Base-by-base conservation (phyloP, 2,888 invertebrate species). In the Asteroscopus sphinx region DNA sequence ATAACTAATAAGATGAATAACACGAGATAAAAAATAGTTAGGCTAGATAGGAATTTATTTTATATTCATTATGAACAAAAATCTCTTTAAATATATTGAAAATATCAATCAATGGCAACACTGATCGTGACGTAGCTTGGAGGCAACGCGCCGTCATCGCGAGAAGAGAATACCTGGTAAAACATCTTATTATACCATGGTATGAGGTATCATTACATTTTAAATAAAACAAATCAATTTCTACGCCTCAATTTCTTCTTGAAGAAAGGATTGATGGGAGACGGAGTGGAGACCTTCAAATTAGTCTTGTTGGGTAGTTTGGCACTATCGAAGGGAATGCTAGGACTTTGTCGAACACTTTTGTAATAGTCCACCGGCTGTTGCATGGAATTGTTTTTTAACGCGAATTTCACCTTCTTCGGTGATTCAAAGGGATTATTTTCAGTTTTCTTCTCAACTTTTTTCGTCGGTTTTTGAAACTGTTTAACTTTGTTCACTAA, bases 231-330 rank as follows among this genome's bases (percentile, higher is more conserved):
- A 12, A 7, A 15, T 56, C 55, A 78, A 26, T 61, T 21, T 58
- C 68, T 81, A 0, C 85, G 52, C 46, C 82, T 83, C 9, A 89
- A 68, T 60, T 94, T 95, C 73, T 93, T 95, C 76, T 95, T 96
- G 76, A 96, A 96, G 87, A 97, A 97, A 0, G 97, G 97, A 87
- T 97, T 96, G 0, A 97, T 96, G 0, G 97, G 97, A 0, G 96
- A 96, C 0, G 96, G 95, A 1, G 96, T 92, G 0, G 95, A 95
- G 0, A 95, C 95, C 79, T 98, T 98, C 1, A 98, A 85, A n/a
- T 97, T 95, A 0, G 97, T 96, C 72, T 96, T 96, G 0, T 82
- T 82, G 0, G 98, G 98, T 73, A 95, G 95, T 52, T 95, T 96
- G 13, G 93, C 93, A 0, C 97, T 95, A 81, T 98, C 97, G 68